Conservation (phyloP, 2,113 vertebrate species). For the Lepisosteus oculatus region DNA sequence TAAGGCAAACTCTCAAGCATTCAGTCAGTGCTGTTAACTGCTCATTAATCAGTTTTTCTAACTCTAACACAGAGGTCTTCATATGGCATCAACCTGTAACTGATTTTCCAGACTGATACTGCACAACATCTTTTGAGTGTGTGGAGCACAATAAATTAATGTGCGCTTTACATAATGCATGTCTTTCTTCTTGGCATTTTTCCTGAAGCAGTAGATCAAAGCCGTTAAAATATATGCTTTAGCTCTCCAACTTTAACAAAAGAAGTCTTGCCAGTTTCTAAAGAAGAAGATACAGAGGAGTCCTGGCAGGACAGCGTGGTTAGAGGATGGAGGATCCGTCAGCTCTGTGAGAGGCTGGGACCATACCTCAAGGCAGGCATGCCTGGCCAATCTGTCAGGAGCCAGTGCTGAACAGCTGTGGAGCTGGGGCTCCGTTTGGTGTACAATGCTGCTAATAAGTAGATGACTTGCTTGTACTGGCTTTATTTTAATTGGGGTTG, state of each 20-base stretch:
- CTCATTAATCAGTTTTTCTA: no score
- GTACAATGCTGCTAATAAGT: conserved; percentile 18
- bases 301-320: neutral
- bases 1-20: no score
- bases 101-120: neutral
- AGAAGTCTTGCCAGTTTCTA: neutral
- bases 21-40: no score
- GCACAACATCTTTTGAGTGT: neutral
- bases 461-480: conserved; percentile 3
- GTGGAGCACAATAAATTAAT: neutral
- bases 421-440: conserved; percentile 8
- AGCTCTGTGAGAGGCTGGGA: conserved; percentile 6
- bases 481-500: conserved; percentile 14
- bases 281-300: neutral
- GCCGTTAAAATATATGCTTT: neutral
- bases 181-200: neutral
- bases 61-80: no score
- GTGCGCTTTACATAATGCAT: neutral
- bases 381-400: conserved; percentile 12
- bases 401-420: conserved; percentile 9
- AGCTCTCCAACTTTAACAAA: conserved; percentile 3
- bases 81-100: neutral
- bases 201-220: conserved; percentile 8
- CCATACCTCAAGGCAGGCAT: conserved; percentile 1
- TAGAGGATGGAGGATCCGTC: conserved; percentile 14